Base-by-base conservation (phyloP, 2,113 vertebrate genomes). In the Siniperca chuatsi region DNA sequence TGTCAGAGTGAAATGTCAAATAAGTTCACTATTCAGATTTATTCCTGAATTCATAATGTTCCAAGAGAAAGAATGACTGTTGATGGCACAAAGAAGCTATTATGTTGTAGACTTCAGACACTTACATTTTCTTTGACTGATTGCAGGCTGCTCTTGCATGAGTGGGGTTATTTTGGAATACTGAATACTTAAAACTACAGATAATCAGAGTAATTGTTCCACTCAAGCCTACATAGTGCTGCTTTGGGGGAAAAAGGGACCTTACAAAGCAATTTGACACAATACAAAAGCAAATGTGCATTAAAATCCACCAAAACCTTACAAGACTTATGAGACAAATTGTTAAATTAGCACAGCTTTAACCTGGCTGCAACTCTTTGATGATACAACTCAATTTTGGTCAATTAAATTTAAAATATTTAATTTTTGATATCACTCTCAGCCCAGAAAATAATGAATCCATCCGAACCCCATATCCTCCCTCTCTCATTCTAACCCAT, bases 1-100 rank as follows among this genome's bases (percentile, higher is more conserved):
- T 33, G 44, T 55, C 2, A n/a, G 62, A 70, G 12, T 42, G 12
- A 91, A 84, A 89, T 76, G 79, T 81, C 75, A 89, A 60, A 68
- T 29, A 67, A 50, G n/a, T 84, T 83, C 50, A 70, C 6, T 23
- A 64, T 72, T 73, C 40, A 48, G n/a, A 79, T 87, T 69, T 55
- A 61, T 68, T 82, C 52, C 64, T 79, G 78, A 82, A 71, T 82
- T 61, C 44, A 64, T 71, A 18, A 76, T 16, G 15, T 12, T 23
- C 16, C 2, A 8, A 35, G 37, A 77, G 42, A 86, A 88, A 75
- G 67, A 82, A 58, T 16, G 77, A 81, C 29, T 83, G 64, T 88
- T 75, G 52, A 65, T 60, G 82, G 48, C 55, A 81, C 35, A 80
- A 78, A 82, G 75, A 50, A 64, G 75, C 64, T 18, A 52, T 77